phyloP scores from a whole-genome alignment of 2,797 vertebrate genomes.

The Picus viridis region DNA sequence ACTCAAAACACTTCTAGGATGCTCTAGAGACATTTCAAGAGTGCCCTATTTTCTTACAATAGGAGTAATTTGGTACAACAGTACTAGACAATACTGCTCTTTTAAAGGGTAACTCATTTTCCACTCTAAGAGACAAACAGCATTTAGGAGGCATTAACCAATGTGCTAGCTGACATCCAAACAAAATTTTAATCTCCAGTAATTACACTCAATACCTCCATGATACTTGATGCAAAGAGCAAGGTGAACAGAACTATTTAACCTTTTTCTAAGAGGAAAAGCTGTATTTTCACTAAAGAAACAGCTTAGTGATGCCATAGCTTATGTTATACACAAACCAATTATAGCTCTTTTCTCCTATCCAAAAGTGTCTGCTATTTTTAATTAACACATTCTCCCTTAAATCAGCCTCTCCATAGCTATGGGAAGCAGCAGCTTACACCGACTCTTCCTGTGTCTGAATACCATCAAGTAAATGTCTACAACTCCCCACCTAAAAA shows the following conservation, averaged over 20 bases:
- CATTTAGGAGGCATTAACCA: neutral
- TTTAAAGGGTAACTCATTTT: neutral
- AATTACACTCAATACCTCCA: slow-evolving; percentile 11
- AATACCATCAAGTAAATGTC: neutral
- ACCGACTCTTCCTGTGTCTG: neutral
- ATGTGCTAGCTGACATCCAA: neutral
- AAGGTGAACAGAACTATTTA: neutral
- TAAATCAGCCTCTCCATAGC: neutral
- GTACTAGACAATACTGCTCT: neutral
- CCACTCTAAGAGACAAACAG: neutral
- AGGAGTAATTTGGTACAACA: neutral
- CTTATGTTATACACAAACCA: neutral
- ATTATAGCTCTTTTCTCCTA: neutral
- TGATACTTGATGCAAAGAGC: neutral
- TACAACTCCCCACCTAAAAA: neutral
- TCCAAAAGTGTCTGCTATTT: neutral
- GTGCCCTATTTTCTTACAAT: neutral
- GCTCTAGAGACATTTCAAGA: neutral
- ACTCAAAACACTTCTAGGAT: neutral
- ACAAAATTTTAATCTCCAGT: slow-evolving; percentile 7
- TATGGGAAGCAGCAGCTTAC: neutral
- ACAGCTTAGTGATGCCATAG: neutral
- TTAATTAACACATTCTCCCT: neutral
- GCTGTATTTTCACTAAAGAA: slow-evolving; percentile 2
- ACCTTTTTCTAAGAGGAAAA: neutral